Percentiles rank a stretch among this genome's conserved stretches.
Evolutionary conservation across 2,888 invertebrate genomes (phyloP).

Genomic region (Tenthredo amoena): DNA sequence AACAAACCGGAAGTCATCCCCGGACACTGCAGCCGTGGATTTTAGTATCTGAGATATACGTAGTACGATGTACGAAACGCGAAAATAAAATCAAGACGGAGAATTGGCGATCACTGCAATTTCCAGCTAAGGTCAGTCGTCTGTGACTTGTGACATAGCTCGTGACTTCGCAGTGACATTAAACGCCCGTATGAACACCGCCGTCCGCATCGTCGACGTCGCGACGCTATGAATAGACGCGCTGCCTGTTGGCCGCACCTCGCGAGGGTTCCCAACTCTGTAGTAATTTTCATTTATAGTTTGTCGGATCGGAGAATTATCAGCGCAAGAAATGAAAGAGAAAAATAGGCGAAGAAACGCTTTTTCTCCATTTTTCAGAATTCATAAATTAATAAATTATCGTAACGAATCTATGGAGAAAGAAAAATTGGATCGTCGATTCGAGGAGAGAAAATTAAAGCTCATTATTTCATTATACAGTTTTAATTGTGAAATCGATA

Average conservation of each 20-base stretch:
- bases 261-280: conserved; percentile 63
- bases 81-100: not conserved
- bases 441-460: not conserved
- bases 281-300: conserved; percentile 4
- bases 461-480: not conserved
- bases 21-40: not conserved
- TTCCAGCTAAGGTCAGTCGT: conserved; percentile 36
- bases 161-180: conserved; percentile 27
- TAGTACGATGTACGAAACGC: not conserved
- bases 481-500: not conserved
- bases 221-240: conserved; percentile 66
- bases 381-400: too few relatives aligned
- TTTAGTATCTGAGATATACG: not conserved
- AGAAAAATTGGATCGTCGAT: too few relatives aligned
- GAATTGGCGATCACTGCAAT: not conserved
- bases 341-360: conserved; percentile 21
- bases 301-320: conserved; percentile 31
- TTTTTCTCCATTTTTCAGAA: too few relatives aligned
- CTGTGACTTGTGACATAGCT: conserved; percentile 41
- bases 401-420: too few relatives aligned
- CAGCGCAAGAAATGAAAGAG: conserved; percentile 30
- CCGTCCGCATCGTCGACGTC: conserved; percentile 54
- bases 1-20: not conserved
- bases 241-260: conserved; percentile 65
- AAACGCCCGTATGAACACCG: conserved; percentile 38